Percentiles rank a stretch among this genome's conserved stretches.
phyloP scores from a whole-genome alignment of 1,140 invertebrate species.

The Tigriopus japonicus region DNA sequence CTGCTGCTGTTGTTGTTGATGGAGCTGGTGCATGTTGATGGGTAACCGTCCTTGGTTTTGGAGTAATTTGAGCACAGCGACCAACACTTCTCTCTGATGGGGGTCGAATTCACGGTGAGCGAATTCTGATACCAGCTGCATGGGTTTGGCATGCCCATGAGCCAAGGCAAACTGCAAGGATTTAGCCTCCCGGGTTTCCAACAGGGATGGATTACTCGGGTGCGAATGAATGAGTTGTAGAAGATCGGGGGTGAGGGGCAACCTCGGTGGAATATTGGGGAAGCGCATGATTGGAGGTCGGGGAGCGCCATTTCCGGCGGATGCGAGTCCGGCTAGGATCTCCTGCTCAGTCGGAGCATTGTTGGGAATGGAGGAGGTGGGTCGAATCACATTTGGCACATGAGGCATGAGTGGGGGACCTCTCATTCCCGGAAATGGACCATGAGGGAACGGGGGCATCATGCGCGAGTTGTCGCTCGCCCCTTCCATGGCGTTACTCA shows the following conservation, averaged over 20 bases:
- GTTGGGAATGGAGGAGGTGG: slow-evolving; percentile 2
- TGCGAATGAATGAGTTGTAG: neutral
- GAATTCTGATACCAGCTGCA: no score
- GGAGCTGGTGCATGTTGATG: slow-evolving; percentile 9
- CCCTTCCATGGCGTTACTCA: no score
- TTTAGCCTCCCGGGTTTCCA: neutral
- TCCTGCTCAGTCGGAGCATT: slow-evolving; percentile 19
- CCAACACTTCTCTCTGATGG: no score
- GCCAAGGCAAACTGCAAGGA: neutral
- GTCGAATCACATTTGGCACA: neutral
- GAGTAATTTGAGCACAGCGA: no score
- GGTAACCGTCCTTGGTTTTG: slow-evolving; percentile 18
- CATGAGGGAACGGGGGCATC: no score
- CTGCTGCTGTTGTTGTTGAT: slow-evolving; percentile 23
- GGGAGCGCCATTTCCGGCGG: neutral
- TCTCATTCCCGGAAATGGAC: no score
- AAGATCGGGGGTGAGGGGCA: no score
- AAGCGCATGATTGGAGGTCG: neutral
- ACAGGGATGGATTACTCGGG: neutral
- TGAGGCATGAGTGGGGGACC: no score
- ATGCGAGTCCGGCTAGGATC: slow-evolving; percentile 11
- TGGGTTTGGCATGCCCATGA: neutral
- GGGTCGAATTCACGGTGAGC: no score
- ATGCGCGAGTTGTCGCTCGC: no score
- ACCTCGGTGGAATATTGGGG: neutral